These are phyloP conservation scores for Stictocephala bisonia DNA, from an alignment of 2,888 invertebrate species.

Conservation along the genomic window DNA sequence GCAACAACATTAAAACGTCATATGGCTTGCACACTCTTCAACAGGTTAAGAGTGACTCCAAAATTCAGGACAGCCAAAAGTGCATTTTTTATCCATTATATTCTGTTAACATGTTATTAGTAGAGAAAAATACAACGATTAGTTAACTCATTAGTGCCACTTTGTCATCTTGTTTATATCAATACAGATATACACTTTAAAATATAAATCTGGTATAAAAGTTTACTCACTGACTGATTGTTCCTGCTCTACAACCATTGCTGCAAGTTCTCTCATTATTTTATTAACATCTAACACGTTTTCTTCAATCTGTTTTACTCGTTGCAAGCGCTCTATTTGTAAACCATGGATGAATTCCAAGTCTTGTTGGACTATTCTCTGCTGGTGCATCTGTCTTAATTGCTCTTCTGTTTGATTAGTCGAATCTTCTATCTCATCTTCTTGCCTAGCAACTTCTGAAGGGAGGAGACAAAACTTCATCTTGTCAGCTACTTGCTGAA, in stretches of 20 bases:
- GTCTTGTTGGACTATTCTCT: conserved; percentile 62
- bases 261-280: conserved; percentile 82
- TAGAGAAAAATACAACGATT: no score
- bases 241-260: conserved; percentile 78
- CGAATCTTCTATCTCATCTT: conserved; percentile 60
- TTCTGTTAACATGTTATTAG: no score
- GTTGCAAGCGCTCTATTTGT: conserved; percentile 77
- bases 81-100: no score
- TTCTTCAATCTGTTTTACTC: conserved; percentile 82
- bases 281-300: conserved; percentile 86
- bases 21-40: no score
- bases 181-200: no score
- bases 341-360: conserved; percentile 84
- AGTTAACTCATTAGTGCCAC: no score
- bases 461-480: conserved; percentile 74
- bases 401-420: conserved; percentile 61
- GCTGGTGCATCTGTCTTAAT: conserved; percentile 62
- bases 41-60: no score
- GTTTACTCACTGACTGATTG: conserved; percentile 76
- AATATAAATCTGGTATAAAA: no score
- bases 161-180: no score
- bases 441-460: conserved; percentile 60
- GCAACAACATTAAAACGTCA: no score
- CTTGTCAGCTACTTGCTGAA: conserved; percentile 73
- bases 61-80: no score